Evolutionary conservation across 2,888 invertebrate genomes (phyloP).

Genomic region (Melanotus villosus): DNA sequence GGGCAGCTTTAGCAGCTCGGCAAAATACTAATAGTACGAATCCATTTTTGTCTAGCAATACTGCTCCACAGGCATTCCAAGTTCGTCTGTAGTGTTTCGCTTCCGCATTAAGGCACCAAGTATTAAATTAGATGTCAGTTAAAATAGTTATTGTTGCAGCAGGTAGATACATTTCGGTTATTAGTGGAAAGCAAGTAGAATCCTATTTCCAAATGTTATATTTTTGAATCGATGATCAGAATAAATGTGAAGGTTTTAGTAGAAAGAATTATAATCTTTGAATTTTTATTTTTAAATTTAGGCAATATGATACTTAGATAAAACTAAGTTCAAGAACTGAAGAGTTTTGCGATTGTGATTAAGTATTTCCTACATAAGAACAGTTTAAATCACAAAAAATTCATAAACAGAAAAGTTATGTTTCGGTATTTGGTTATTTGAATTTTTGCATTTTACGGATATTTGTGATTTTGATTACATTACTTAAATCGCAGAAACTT

Average conservation of each 20-base stretch:
- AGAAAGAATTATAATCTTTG: slow-evolving; percentile 1
- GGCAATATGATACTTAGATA: neutral
- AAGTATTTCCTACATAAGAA: too few relatives aligned
- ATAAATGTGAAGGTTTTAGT: slow-evolving; percentile 9
- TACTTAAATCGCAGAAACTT: too few relatives aligned
- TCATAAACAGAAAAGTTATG: too few relatives aligned
- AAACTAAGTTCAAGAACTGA: too few relatives aligned
- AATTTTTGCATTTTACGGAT: too few relatives aligned
- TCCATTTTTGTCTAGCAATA: slow-evolving; percentile 72
- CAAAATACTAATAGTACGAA: slow-evolving; percentile 73
- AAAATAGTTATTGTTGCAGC: slow-evolving; percentile 36
- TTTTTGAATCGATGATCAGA: neutral
- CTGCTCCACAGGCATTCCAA: slow-evolving; percentile 73
- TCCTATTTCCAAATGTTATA: slow-evolving; percentile 1
- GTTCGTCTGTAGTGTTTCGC: slow-evolving; percentile 72
- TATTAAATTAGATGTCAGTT: slow-evolving; percentile 45
- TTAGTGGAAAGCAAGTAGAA: slow-evolving; percentile 9
- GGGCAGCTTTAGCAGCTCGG: slow-evolving; percentile 79
- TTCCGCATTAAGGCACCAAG: slow-evolving; percentile 45
- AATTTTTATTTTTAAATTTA: neutral
- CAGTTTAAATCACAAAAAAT: too few relatives aligned
- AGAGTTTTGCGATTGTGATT: too few relatives aligned
- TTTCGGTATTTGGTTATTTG: too few relatives aligned
- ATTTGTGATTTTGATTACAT: too few relatives aligned
- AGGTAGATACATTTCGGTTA: slow-evolving; percentile 22